Evolutionary conservation across 2,113 vertebrate genomes (phyloP), one percentile per base, ranked within the genome.

Genomic region (Scalopus aquaticus): DNA sequence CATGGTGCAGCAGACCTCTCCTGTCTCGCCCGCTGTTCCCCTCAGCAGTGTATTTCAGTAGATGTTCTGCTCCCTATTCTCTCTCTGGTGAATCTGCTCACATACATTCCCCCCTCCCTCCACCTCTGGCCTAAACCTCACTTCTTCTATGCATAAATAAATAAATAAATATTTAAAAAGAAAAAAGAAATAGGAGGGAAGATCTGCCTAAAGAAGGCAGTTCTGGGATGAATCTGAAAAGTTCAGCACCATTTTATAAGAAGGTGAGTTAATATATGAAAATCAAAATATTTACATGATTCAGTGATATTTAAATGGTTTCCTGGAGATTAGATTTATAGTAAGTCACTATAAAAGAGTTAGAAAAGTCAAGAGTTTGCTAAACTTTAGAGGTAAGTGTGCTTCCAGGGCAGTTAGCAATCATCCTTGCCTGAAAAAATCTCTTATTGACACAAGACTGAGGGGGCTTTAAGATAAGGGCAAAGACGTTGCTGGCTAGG

Each of bases 271-370:
- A 65, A 83, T 73, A 62, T 20, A 30, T 74, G 58, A 69, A 85
- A 85, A 56, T 54, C 51, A 70, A 64, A 76, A 86, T 69, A 32
- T 58, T 62, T 88, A 73, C 67, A 91, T 65, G 46, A 91, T 51
- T 54, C 42, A 84, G 10, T 67, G 86, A 67, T 80, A 84, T 60
- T 89, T 80, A 76, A 17, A 49, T 89, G 81, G 26, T 51, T 94
- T 83, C 30, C 56, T 84, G 15, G 24, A 84, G 56, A 64, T 10
- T 42, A 79, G 28, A 46, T 46, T 84, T 78, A 72, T 58, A 49
- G 26, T 10, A 88, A 88, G 13, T 91, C 32, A 56, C 78, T 70
- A 88, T 83, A 51, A 58, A 78, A 78, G 78, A 83, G 30, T 54
- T 88, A 58, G 70, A 58, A 65, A 84, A 35, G 32, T 37, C 60